Evolutionary conservation across 1,140 invertebrate species (phyloP), one percentile per base, ranked within the genome.

Genomic region (Hylaeus anthracinus): DNA sequence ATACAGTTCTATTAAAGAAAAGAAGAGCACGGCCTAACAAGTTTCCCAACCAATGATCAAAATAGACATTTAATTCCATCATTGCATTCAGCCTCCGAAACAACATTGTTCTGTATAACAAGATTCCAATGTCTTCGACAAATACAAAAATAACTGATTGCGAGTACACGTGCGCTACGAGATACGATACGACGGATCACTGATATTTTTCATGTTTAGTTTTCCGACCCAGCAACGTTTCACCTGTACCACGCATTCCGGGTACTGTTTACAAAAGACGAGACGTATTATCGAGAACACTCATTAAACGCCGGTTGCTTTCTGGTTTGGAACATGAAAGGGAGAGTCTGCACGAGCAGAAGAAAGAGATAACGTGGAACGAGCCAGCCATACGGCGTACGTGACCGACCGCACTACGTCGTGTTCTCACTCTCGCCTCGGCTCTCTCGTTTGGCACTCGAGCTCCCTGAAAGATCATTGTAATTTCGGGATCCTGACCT

Each of bases 391-490:
- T 65, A 71, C 58, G 85, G 91, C 90, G 84, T 92, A 92, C 91
- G 91, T 92, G 91, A 92, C 91, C 79, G 85, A 81, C 82, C 74
- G 86, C 90, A 91, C 86, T 87, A 83, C 71, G 81, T 72, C 26
- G 72, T 45, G 51, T 76, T 72, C 72, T 76, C 84, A 71, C 81
- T 83, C 81, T 72, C 48, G 14, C 58, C 56, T 60, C n/a, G 37
- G 37, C 61, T 65, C 67, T n/a, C 41, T 72, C 9, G 56, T 72
- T 86, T 71, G 60, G 43, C 55, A 12, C 39, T 3, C 63, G 61
- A 66, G 58, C 65, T 58, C 43, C 14, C 58, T 61, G n/a, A 60
- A 79, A 78, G 81, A 86, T 83, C 76, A 55, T 60, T 37, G 58
- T 84, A 84, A 84, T 86, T 87, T 87, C 76, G 82, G 81, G 79